A percentile compares a stretch with the other conserved stretches of the same genome.
These are phyloP conservation scores for Pachypsylla venusta DNA, from an alignment of 1,140 invertebrate species.

Conservation along the genomic window DNA sequence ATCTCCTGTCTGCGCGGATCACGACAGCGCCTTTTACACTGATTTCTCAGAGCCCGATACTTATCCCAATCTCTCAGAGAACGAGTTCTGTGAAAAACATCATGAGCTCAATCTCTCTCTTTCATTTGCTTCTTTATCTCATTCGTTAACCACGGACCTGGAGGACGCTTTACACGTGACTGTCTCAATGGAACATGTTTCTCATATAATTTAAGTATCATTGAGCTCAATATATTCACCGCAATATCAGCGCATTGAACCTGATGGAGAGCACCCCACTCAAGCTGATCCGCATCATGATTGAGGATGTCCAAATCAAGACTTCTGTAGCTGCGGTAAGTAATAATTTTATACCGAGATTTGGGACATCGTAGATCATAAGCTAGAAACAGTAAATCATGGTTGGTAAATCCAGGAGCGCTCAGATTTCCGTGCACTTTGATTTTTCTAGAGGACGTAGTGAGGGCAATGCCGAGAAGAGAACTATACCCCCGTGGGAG, in stretches of 20 bases:
- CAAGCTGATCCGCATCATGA: background rate
- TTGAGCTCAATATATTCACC: background rate
- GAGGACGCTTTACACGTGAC: background rate
- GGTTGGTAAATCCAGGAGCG: background rate
- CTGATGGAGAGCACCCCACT: background rate
- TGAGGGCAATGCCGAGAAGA: background rate
- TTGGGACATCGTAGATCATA: background rate
- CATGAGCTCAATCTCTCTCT: background rate
- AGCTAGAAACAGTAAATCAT: background rate
- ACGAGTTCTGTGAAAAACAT: background rate
- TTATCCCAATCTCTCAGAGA: background rate
- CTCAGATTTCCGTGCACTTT: background rate
- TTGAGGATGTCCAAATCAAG: background rate
- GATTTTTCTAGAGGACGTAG: background rate
- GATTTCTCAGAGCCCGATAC: background rate
- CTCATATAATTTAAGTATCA: background rate
- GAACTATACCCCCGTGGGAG: background rate
- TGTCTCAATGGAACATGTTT: background rate
- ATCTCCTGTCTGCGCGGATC: background rate
- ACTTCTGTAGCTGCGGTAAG: background rate
- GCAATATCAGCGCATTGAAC: background rate
- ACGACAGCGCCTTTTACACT: background rate
- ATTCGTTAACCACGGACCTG: background rate
- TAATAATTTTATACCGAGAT: background rate
- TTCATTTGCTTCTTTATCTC: background rate